phyloP scores from a whole-genome alignment of 1,140 invertebrate genomes.

The Delia radicum region DNA sequence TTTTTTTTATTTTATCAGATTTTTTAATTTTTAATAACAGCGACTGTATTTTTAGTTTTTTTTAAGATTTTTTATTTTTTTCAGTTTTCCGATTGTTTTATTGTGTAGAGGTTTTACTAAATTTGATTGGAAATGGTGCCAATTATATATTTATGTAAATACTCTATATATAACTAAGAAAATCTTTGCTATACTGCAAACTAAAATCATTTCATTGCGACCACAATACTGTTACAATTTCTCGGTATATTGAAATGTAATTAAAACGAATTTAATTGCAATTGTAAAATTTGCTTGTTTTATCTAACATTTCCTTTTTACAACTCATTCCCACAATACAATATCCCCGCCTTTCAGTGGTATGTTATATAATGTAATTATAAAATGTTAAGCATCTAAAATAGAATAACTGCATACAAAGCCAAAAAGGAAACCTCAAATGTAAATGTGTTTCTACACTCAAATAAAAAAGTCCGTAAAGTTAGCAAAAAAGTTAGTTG shows the following conservation, averaged over 20 bases:
- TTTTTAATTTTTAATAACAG: too few relatives aligned
- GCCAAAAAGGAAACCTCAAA: background rate
- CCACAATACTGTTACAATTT: background rate
- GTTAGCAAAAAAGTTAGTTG: background rate
- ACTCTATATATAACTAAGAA: background rate
- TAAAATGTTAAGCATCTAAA: background rate
- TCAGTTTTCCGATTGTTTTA: too few relatives aligned
- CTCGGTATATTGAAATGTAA: background rate
- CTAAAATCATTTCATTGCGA: background rate
- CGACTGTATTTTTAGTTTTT: too few relatives aligned
- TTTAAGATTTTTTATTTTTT: too few relatives aligned
- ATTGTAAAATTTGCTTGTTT: background rate
- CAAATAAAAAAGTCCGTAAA: too few relatives aligned
- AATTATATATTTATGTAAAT: too few relatives aligned
- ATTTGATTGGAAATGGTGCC: too few relatives aligned
- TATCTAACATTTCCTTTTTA: background rate
- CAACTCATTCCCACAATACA: background rate
- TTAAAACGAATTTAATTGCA: background rate
- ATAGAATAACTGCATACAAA: background rate
- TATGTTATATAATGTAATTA: background rate
- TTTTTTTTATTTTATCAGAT: too few relatives aligned
- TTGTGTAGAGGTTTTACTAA: too few relatives aligned
- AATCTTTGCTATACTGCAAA: background rate
- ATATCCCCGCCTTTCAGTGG: background rate
- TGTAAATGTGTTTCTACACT: too few relatives aligned